These are phyloP conservation scores for Pristiophorus japonicus DNA, from an alignment of 2,113 vertebrate genomes.

Conservation along the genomic window DNA sequence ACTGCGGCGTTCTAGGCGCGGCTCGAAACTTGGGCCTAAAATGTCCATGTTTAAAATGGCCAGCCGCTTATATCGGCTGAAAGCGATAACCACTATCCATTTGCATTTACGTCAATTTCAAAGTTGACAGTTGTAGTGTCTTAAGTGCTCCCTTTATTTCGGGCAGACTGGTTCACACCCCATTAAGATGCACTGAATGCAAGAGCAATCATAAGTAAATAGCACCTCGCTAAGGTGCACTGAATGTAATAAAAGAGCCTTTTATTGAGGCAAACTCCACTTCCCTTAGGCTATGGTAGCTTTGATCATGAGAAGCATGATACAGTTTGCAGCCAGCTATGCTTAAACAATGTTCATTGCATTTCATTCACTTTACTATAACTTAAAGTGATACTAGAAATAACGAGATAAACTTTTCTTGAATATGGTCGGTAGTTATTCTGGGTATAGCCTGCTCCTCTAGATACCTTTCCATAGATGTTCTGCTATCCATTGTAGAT, in stretches of 20 bases:
- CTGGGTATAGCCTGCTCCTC: too few relatives aligned
- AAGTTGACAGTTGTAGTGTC: neutral
- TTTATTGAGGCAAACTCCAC: neutral
- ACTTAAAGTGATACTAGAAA: too few relatives aligned
- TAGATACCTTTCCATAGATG: too few relatives aligned
- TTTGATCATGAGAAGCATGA: neutral
- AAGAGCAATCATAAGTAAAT: neutral
- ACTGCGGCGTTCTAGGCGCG: too few relatives aligned
- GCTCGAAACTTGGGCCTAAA: too few relatives aligned
- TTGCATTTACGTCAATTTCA: neutral
- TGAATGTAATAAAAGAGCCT: neutral
- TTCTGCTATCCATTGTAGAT: too few relatives aligned
- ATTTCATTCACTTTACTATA: neutral
- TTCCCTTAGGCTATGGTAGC: neutral
- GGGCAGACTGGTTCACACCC: neutral
- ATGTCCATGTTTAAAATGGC: neutral
- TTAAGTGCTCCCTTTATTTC: neutral
- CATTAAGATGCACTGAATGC: neutral
- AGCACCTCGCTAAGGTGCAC: neutral
- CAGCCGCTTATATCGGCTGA: neutral
- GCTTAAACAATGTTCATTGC: neutral
- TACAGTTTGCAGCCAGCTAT: neutral
- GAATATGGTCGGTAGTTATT: too few relatives aligned
- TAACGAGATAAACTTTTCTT: too few relatives aligned
- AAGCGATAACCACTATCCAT: neutral